Conservation (phyloP, 2,113 vertebrate genomes). For the Bubalus kerabau region DNA sequence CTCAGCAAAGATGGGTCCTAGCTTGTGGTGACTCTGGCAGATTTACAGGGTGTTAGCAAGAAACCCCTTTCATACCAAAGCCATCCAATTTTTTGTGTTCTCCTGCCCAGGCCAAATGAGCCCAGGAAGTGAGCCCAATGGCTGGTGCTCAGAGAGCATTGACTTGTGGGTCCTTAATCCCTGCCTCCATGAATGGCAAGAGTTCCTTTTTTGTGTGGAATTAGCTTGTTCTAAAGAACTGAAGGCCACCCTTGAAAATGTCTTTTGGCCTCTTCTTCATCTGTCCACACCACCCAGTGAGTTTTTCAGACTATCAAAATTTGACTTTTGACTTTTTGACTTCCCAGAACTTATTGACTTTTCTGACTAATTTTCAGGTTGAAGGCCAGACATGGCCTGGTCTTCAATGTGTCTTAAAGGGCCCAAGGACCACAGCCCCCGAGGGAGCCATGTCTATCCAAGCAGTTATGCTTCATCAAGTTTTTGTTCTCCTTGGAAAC, state of each 20-base stretch:
- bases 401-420: neutral
- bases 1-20: conserved; percentile 44
- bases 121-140: neutral
- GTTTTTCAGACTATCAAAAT: neutral
- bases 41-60: conserved; percentile 23
- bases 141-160: neutral
- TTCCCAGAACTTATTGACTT: neutral
- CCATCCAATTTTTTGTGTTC: neutral
- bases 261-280: neutral
- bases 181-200: neutral
- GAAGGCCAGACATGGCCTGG: neutral
- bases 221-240: neutral
- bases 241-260: neutral
- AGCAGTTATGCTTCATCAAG: neutral
- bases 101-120: neutral
- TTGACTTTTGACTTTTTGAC: neutral
- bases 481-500: neutral
- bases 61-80: neutral
- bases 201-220: neutral
- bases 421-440: neutral
- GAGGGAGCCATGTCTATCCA: neutral
- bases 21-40: neutral
- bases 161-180: neutral
- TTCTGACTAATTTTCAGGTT: neutral
- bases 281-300: neutral